Percentiles rank a stretch among this genome's conserved stretches.
phyloP scores from a whole-genome alignment of 2,797 vertebrate species.

The Falco berigora region DNA sequence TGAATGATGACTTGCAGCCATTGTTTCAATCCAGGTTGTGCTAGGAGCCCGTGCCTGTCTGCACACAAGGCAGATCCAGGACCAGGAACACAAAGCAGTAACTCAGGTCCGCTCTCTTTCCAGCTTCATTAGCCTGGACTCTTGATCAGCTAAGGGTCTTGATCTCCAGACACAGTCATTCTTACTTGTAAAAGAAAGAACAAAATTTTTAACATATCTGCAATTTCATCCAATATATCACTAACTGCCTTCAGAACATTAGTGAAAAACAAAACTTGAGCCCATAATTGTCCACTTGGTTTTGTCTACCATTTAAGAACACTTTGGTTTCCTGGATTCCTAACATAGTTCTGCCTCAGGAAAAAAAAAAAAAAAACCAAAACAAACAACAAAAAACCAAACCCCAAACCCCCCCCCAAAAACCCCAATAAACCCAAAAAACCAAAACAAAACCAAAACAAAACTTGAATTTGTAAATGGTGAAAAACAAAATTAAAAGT shows the following conservation, averaged over 20 bases:
- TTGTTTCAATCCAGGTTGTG: not conserved
- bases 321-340: not conserved
- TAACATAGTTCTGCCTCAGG: not conserved
- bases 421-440: too few species aligned
- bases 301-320: not conserved
- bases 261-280: not conserved
- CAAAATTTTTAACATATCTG: not conserved
- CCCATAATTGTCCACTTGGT: not conserved
- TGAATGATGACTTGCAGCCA: not conserved
- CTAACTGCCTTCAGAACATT: not conserved
- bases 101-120: not conserved
- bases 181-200: not conserved
- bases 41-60: not conserved
- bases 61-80: not conserved
- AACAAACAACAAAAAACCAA: too few species aligned
- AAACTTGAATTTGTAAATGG: not conserved
- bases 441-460: not conserved
- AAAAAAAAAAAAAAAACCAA: not conserved
- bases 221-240: not conserved
- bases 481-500: not conserved
- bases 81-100: not conserved
- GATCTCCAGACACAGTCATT: not conserved
- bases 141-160: not conserved
- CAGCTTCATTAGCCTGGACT: not conserved
- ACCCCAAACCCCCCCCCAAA: too few species aligned